Evolutionary conservation across 1,140 invertebrate species (phyloP).

Genomic region (Neodiprion pinetum): DNA sequence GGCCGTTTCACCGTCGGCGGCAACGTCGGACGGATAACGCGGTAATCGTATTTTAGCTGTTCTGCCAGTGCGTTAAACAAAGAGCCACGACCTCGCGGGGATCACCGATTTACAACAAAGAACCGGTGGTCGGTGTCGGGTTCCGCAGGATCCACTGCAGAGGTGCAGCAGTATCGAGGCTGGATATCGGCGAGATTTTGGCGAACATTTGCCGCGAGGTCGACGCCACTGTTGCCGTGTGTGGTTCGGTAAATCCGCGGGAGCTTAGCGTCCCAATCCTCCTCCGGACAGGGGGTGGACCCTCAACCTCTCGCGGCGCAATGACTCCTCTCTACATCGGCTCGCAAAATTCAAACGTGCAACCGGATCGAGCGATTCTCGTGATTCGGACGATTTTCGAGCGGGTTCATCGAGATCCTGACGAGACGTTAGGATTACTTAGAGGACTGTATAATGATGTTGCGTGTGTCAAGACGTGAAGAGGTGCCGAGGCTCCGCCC

Average conservation of each 20-base stretch:
- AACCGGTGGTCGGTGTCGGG: background rate
- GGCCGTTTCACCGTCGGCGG: background rate
- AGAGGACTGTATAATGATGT: background rate
- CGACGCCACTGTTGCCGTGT: slow-evolving; percentile 33
- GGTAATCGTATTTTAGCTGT: background rate
- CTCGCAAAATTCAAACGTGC: background rate
- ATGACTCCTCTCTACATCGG: slow-evolving; percentile 15
- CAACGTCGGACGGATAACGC: background rate
- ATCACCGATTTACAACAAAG: slow-evolving; percentile 20
- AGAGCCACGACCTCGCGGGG: slow-evolving; percentile 4
- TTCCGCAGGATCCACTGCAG: background rate
- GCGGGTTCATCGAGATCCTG: background rate
- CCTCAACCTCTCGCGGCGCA: slow-evolving; percentile 29
- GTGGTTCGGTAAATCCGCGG: slow-evolving; percentile 56
- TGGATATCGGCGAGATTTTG: too few species aligned
- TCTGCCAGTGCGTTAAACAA: background rate
- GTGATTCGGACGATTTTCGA: slow-evolving; percentile 16
- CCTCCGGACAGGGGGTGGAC: slow-evolving; percentile 38
- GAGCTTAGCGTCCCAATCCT: slow-evolving; percentile 54
- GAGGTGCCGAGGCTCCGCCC: slow-evolving; percentile 15
- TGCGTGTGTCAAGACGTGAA: slow-evolving; percentile 5
- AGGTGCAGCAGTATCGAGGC: too few species aligned
- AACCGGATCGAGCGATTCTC: slow-evolving; percentile 16
- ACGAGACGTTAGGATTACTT: slow-evolving; percentile 5
- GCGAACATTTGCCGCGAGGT: background rate